Evolutionary conservation across 2,113 vertebrate genomes (phyloP), one percentile per base, ranked within the genome.

Genomic region (Sinocyclocheilus grahami): DNA sequence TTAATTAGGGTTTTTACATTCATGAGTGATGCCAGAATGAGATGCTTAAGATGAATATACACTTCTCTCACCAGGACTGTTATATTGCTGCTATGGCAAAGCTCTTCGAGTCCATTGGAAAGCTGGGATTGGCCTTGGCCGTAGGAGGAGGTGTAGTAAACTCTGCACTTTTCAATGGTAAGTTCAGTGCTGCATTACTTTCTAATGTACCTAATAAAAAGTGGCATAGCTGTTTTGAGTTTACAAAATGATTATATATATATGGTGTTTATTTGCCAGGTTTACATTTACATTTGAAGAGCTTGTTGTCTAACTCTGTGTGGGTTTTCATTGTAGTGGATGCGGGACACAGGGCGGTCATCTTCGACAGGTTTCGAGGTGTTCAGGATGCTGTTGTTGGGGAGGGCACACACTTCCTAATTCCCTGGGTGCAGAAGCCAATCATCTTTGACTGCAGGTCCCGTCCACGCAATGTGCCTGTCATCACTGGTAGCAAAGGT

Each of bases 401-500:
- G 1, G 97, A 99, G 89, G 98, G 98, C 0, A 99, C 98, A 18
- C 98, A 99, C 85, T 99, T 99, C 86, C 94, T 99, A 62, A 97
- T 99, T 89, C 98, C 98, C 6, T 99, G 98, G 98, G 97, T 99
- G 8, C 98, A 99, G 93, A 99, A 97, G 53, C 98, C 98, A 1
- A 97, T 99, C 80, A 92, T 99, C 88, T 99, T 98, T 3, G 98
- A 99, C 86, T 99, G 98, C 84, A 97, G 98, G 81, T 98, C 98
- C n/a, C 96, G 97, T 18, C 98, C 98, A 63, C 97, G 98, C 8
- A 99, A 99, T 1, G 93, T 99, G n/a, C 98, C 98, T 0, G 98
- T 99, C 12, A 96, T 99, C 93, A 99, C 98, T 4, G 97, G 98
- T 76, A 99, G 98, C 91, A 99, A 99, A 98, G 97, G 98, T 99